phyloP scores from a whole-genome alignment of 2,113 vertebrate genomes.

The Glareola pratincola region DNA sequence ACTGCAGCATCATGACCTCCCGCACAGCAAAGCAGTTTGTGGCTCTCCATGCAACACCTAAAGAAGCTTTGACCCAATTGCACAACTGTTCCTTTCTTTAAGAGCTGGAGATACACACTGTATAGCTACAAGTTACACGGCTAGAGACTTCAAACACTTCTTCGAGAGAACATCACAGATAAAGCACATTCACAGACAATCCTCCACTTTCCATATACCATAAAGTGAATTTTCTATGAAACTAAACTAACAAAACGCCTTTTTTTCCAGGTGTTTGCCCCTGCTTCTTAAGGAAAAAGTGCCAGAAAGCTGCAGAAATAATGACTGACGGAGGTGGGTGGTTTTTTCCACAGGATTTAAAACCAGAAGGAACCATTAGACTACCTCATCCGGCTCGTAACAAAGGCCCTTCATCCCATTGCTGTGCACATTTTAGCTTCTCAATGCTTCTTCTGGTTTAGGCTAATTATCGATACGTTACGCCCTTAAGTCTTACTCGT shows the following conservation, averaged over 20 bases:
- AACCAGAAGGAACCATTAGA: not conserved
- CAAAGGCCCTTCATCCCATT: not conserved
- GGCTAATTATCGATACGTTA: not conserved
- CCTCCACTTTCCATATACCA: not conserved
- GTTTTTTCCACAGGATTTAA: not conserved
- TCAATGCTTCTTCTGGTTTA: not conserved
- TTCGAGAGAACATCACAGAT: not conserved
- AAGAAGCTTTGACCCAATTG: not conserved
- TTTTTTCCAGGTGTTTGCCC: not conserved
- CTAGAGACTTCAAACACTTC: not conserved
- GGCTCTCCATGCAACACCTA: not conserved
- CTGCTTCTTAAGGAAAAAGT: not conserved
- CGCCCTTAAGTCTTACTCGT: not conserved
- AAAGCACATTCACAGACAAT: not conserved
- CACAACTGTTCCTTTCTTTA: not conserved
- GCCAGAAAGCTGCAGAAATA: not conserved
- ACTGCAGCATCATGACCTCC: not conserved
- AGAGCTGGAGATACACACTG: not conserved
- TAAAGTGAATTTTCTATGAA: not conserved
- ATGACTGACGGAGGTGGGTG: not conserved
- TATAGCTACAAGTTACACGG: not conserved
- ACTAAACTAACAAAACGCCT: not conserved
- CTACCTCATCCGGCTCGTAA: not conserved
- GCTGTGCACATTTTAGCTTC: not conserved
- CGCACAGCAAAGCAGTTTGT: not conserved